Base-by-base conservation (phyloP, 2,888 invertebrate species). In the Ryuthela nishihirai region DNA sequence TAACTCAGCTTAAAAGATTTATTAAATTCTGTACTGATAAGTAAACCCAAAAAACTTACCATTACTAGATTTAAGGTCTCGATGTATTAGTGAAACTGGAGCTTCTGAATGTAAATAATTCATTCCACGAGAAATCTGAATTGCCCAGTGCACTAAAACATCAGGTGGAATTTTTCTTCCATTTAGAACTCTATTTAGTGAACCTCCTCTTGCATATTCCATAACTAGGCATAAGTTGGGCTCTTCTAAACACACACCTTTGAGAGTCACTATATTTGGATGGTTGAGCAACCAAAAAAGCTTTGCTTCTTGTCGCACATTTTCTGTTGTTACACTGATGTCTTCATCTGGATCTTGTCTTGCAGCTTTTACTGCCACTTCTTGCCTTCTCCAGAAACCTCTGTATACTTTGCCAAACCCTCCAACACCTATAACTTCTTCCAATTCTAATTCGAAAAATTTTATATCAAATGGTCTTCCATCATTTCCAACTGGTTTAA, bases 61-160 rank as follows among this genome's bases (percentile, higher is more conserved):
- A 79, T 98, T 98, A 64, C 95, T 97, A 73, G 97, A 97, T 78
- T 98, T 98, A 73, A 98, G 83, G 81, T 98, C 98, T 70, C 98
- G 82, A 76, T 98, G 98, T 72, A 98, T 93, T 62, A 98, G 85
- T 59, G 92, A 88, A 75, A 94, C 89, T 23, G 92, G 93, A 38
- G 94, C 95, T 70, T 88, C 87, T 70, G 87, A 88, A 74, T 98
- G 98, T 67, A 98, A 80, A 76, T 98, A 98, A 68, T 90, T 84
- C 93, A 98, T 97, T 59, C 97, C 98, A 44, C 87, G 81, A 3
- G 95, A 95, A 69, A 98, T 95, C 77, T 98, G 97, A 72, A 93
- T 88, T 20, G 98, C 97, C 98, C 97, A 98, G 77, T 94, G 88
- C 61, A 95, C 91, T 46, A 95, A 80, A 61, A 95, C 89, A 74